These are phyloP conservation scores for Girardia tigrina DNA, from an alignment of 2,888 invertebrate genomes.

Conservation along the genomic window DNA sequence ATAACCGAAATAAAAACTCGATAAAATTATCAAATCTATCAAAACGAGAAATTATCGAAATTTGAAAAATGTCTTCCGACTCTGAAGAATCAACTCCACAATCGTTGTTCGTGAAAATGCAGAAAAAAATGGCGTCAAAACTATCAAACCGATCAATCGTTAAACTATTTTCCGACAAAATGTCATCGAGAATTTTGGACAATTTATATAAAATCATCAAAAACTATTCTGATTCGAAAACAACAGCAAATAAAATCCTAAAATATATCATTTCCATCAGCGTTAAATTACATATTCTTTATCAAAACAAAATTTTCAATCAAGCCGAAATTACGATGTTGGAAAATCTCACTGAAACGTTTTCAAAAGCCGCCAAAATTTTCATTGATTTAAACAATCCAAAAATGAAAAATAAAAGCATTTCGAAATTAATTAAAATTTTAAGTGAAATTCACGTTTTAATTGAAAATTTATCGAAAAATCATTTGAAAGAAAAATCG, in stretches of 20 bases:
- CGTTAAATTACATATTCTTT: not conserved
- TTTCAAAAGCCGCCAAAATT: not conserved
- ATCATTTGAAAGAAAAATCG: not conserved
- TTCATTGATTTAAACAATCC: conserved; percentile 4
- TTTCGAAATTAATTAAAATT: not conserved
- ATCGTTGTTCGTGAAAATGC: not conserved
- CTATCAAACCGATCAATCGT: not conserved
- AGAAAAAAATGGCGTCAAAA: conserved; percentile 10
- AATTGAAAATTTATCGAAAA: conserved; percentile 7
- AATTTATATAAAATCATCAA: not conserved
- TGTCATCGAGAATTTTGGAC: not conserved
- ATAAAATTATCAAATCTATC: not conserved
- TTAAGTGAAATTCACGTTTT: not conserved
- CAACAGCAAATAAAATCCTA: not conserved
- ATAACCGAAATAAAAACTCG: not conserved
- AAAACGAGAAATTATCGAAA: no score
- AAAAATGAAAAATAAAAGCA: not conserved
- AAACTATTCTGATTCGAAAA: not conserved
- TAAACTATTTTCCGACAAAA: not conserved
- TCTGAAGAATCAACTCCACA: not conserved
- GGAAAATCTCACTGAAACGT: not conserved
- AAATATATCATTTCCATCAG: not conserved
- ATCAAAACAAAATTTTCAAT: not conserved
- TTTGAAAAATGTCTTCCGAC: conserved; percentile 7
- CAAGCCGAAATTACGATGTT: not conserved